phyloP scores from a whole-genome alignment of 2,113 vertebrate species.

The Pterocles burchelli region DNA sequence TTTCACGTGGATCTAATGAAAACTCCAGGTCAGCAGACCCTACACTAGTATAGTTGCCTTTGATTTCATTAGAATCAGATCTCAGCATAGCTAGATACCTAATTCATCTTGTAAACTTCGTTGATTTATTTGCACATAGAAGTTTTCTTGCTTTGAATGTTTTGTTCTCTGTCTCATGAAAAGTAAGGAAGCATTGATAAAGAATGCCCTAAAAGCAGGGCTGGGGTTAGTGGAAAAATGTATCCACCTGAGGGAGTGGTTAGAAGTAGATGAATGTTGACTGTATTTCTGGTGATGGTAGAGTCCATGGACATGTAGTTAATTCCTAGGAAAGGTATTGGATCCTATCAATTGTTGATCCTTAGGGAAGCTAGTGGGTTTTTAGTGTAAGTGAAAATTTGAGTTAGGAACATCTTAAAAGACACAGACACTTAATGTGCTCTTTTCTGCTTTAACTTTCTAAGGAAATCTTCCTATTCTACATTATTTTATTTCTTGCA shows the following conservation, averaged over 20 bases:
- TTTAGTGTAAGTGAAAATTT: not conserved
- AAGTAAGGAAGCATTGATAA: constrained; percentile 7
- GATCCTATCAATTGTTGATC: not conserved
- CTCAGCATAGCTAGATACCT: not conserved
- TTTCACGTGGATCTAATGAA: not conserved
- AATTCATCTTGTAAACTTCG: not conserved
- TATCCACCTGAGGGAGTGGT: not conserved
- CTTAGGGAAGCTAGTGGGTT: not conserved
- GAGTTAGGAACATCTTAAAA: not conserved
- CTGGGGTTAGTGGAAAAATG: not conserved
- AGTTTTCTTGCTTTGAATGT: not conserved
- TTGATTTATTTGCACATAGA: not conserved
- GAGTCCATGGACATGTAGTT: not conserved
- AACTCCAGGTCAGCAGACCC: not conserved
- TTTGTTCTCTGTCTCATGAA: constrained; percentile 40
- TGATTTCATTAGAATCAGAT: not conserved
- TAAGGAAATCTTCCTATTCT: not conserved
- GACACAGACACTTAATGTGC: not conserved
- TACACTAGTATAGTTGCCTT: not conserved
- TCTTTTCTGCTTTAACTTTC: not conserved
- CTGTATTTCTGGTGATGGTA: not conserved
- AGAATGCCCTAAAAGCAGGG: not conserved
- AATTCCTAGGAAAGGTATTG: not conserved
- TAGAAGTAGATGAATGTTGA: not conserved
- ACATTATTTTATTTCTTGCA: not conserved